These are phyloP conservation scores for Orchesella cincta DNA, from an alignment of 1,140 invertebrate species.

Conservation along the genomic window DNA sequence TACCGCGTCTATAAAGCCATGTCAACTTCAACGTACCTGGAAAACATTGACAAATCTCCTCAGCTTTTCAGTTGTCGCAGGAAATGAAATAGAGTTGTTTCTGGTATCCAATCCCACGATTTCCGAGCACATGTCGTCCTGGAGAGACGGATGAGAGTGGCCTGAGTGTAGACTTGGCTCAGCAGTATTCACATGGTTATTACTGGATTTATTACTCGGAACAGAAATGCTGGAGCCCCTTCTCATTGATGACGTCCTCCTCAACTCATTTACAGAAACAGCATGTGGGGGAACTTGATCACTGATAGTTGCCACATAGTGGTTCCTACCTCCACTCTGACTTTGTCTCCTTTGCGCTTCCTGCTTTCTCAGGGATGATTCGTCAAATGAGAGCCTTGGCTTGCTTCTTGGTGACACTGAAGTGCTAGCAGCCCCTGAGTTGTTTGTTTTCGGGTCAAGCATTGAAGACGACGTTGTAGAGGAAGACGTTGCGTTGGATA, in stretches of 20 bases:
- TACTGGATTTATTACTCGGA: neutral
- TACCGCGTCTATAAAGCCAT: neutral
- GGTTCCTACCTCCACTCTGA: neutral
- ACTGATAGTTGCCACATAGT: neutral
- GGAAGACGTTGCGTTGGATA: neutral
- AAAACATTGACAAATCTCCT: constrained; percentile 35
- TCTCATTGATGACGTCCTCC: neutral
- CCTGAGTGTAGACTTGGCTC: constrained; percentile 41
- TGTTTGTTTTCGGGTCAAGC: neutral
- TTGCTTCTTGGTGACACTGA: constrained; percentile 37
- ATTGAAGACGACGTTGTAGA: neutral
- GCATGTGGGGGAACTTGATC: neutral
- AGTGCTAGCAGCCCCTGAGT: neutral
- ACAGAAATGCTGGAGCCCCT: neutral
- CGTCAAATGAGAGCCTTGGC: constrained; percentile 45
- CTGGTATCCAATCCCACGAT: constrained; percentile 40
- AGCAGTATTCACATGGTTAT: neutral
- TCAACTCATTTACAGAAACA: neutral
- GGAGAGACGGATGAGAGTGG: constrained; percentile 48
- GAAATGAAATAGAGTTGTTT: constrained; percentile 24
- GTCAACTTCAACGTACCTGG: constrained; percentile 5
- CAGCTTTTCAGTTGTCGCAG: constrained; percentile 32
- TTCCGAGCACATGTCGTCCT: constrained; percentile 52
- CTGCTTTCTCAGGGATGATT: constrained; percentile 37
- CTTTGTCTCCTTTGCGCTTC: constrained; percentile 16